Percentiles rank a stretch among this genome's conserved stretches.
Conservation (phyloP, 2,888 invertebrate genomes). For the Eupithecia insigniata region DNA sequence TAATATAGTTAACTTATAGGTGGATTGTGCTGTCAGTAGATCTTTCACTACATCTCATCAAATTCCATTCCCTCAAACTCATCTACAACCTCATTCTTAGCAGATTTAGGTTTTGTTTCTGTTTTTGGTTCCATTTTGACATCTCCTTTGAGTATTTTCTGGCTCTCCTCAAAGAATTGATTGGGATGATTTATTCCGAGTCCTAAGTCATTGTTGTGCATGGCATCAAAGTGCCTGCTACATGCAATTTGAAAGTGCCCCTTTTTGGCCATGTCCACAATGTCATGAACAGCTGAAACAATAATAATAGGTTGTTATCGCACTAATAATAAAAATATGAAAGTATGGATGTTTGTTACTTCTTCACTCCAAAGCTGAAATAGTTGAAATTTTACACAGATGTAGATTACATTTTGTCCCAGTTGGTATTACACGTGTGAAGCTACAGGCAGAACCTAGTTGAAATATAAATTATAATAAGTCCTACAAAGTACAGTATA, state of each 20-base stretch:
- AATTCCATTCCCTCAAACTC: slow-evolving; percentile 71
- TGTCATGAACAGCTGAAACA: slow-evolving; percentile 87
- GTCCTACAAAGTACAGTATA: no score
- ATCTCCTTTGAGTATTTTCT: slow-evolving; percentile 78
- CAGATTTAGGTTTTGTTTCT: slow-evolving; percentile 51
- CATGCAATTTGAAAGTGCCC: slow-evolving; percentile 96
- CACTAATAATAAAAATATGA: background rate
- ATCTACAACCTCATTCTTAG: slow-evolving; percentile 61
- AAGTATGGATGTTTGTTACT: background rate
- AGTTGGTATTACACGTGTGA: no score
- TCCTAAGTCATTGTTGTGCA: slow-evolving; percentile 86
- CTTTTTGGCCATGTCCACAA: slow-evolving; percentile 88
- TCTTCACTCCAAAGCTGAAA: background rate
- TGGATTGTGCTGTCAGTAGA: background rate
- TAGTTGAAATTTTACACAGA: no score
- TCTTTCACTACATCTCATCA: slow-evolving; percentile 55
- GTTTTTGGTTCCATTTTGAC: slow-evolving; percentile 66
- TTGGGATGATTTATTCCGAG: slow-evolving; percentile 94
- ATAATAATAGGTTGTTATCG: slow-evolving; percentile 22
- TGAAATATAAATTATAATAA: background rate
- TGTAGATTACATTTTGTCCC: no score
- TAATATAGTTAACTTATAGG: background rate
- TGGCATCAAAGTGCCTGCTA: slow-evolving; percentile 91
- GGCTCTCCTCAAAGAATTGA: slow-evolving; percentile 94
- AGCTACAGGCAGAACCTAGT: no score